A percentile compares a stretch with the other conserved stretches of the same genome.
These are phyloP conservation scores for Paedocypris micromegethes DNA, from an alignment of 2,797 vertebrate genomes.

Conservation along the genomic window DNA sequence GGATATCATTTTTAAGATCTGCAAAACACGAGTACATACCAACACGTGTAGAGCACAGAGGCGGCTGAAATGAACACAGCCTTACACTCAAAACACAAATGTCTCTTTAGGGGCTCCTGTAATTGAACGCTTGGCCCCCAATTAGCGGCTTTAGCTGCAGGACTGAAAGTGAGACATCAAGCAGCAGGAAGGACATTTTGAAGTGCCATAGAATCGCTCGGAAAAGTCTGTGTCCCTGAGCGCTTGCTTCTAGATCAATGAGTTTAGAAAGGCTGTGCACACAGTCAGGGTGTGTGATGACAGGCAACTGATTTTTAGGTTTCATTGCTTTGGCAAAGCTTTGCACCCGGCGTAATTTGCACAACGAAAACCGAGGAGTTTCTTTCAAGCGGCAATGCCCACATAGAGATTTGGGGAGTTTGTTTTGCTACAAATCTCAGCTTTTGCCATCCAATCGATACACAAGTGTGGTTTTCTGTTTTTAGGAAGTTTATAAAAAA, in stretches of 20 bases:
- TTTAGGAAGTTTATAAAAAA: no score
- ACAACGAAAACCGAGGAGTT: no score
- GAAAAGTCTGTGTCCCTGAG: conserved; percentile 13
- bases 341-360: not conserved
- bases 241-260: conserved; percentile 22
- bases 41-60: conserved; percentile 8
- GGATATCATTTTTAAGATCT: not conserved
- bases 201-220: not conserved
- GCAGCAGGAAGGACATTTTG: conserved; percentile 3
- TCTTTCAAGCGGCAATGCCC: no score
- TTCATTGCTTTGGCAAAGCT: not conserved
- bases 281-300: conserved; percentile 17
- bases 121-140: conserved; percentile 7
- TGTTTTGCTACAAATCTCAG: no score
- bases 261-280: conserved; percentile 10
- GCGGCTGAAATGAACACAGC: not conserved
- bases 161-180: conserved; percentile 26
- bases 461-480: no score
- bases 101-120: conserved; percentile 6
- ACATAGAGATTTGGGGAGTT: no score
- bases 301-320: conserved; percentile 8
- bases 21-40: not conserved
- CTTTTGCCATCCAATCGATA: no score
- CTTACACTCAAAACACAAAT: conserved; percentile 1
- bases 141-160: conserved; percentile 23